Evolutionary conservation across 2,888 invertebrate species (phyloP), one percentile per base, ranked within the genome.

Genomic region (Taphrorychus bicolor): DNA sequence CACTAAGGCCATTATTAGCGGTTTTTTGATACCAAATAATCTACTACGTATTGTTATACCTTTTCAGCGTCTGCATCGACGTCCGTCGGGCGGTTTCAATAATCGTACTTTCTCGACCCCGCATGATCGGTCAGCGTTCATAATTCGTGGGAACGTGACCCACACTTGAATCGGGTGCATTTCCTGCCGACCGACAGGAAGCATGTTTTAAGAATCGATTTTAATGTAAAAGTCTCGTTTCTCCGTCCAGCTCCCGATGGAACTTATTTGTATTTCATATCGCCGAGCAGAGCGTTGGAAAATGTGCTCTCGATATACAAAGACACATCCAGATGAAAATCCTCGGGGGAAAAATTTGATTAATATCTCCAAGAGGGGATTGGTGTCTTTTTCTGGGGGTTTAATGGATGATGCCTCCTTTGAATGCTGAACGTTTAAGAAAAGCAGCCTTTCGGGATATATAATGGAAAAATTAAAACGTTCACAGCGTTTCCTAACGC

Each of bases 151-250:
- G 51, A 40, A 63, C 63, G 63, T 63, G 63, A 63, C 63, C 63
- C 21, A 58, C 63, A 61, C 22, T 53, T 45, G 53, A 61, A 61
- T 53, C 48, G 32, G 18, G 49, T 40, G 40, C 53, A 63, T 63
- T 63, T 63, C 40, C 57, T 57, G 32, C 32, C 17, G 45, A 51
- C 48, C 59, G 53, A 32, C 22, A 51, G 59, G 52, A 52, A 52
- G 18, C 65, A 65, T 65, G 59, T 65, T 65, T 65, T 65, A 52
- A 59, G 51, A 65, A 65, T 65, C 65, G 65, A 59, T 49, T 42
- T 52, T 65, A 65, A 65, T 65, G 65, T 48, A 59, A 41, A 59
- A 65, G 53, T 65, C 65, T 40, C 32, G 59, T 65, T 63, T 32
- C 32, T 32, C 32, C 32, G 3, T 32, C 1, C 32, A 32, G 9